These are phyloP conservation scores for Tautogolabrus adspersus DNA, from an alignment of 2,113 vertebrate species.

Conservation along the genomic window DNA sequence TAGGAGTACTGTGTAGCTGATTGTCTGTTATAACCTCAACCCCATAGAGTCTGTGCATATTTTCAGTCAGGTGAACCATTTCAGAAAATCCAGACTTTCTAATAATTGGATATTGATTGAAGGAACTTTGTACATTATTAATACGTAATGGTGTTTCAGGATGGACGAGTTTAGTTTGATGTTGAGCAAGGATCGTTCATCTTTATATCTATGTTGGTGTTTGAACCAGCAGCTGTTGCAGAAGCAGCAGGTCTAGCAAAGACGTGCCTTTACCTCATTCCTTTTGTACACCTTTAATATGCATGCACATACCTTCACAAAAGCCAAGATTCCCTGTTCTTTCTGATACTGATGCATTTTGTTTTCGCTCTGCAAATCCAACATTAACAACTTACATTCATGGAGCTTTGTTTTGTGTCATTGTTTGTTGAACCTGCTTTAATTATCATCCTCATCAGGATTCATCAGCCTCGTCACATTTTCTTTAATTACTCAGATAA, in stretches of 20 bases:
- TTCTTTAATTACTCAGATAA: constrained; percentile 49
- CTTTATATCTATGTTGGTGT: too few relatives aligned
- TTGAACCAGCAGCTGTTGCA: too few relatives aligned
- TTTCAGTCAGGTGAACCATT: too few relatives aligned
- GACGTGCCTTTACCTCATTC: too few relatives aligned
- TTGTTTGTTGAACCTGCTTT: constrained; percentile 50
- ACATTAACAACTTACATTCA: constrained; percentile 31
- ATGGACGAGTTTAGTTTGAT: too few relatives aligned
- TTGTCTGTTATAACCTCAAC: constrained; percentile 2
- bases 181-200: too few relatives aligned
- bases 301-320: too few relatives aligned
- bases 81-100: too few relatives aligned
- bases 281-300: neutral
- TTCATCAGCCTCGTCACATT: constrained; percentile 50
- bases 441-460: constrained; percentile 57
- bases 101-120: too few relatives aligned
- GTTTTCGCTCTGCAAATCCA: neutral
- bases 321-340: neutral
- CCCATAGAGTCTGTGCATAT: neutral
- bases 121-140: too few relatives aligned
- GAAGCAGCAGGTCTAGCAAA: too few relatives aligned
- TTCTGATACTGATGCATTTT: neutral
- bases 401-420: constrained; percentile 16
- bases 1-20: constrained; percentile 3
- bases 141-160: too few relatives aligned